phyloP scores from a whole-genome alignment of 2,113 vertebrate genomes.

The Neofelis nebulosa region DNA sequence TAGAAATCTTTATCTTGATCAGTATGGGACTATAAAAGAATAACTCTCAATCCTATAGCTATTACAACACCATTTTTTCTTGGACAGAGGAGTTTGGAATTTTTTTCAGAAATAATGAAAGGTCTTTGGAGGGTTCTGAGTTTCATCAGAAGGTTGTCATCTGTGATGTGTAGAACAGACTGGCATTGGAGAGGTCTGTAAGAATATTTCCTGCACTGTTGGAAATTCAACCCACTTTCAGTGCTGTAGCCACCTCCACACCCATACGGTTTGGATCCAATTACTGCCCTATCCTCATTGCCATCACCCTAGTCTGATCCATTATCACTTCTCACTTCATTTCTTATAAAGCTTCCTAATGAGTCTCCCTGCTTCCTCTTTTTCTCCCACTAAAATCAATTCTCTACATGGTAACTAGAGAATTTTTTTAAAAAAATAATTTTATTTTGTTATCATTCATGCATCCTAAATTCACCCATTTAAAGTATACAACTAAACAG shows the following conservation, averaged over 20 bases:
- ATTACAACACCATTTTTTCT: neutral
- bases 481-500: neutral
- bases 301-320: neutral
- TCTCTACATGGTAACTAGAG: neutral
- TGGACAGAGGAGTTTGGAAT: neutral
- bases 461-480: neutral
- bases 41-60: neutral
- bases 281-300: neutral
- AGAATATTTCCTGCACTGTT: neutral
- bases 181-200: neutral
- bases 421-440: neutral
- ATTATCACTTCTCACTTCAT: neutral
- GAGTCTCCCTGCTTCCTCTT: neutral
- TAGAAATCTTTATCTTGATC: neutral
- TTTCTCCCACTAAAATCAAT: neutral
- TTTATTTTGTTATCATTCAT: neutral
- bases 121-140: neutral
- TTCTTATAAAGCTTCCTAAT: neutral
- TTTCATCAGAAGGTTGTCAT: neutral
- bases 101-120: neutral
- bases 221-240: neutral
- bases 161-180: neutral
- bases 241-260: neutral
- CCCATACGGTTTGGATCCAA: neutral
- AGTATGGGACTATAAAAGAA: neutral